phyloP scores from a whole-genome alignment of 2,113 vertebrate species.

The Stomatorhinus ivindoensis region DNA sequence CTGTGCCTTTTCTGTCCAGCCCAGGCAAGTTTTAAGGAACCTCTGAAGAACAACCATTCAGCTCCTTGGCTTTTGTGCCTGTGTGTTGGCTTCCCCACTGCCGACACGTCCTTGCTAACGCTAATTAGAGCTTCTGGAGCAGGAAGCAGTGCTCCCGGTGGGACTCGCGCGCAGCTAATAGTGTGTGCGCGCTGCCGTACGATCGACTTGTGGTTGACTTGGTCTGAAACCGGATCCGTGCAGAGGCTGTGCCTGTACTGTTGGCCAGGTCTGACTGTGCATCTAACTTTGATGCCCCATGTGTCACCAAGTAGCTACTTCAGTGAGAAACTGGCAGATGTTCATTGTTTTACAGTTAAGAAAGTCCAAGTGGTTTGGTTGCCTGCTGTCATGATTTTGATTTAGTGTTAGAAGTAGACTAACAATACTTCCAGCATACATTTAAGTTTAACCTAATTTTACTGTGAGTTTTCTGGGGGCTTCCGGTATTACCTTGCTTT shows the following conservation, averaged over 20 bases:
- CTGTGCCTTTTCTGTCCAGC: slow-evolving; percentile 84
- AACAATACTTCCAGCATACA: background rate
- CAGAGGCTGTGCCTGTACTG: background rate
- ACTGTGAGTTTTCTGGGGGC: background rate
- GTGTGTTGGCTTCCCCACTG: slow-evolving; percentile 2
- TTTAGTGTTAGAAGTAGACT: background rate
- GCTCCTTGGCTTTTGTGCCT: background rate
- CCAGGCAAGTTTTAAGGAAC: slow-evolving; percentile 89
- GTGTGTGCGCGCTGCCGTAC: background rate
- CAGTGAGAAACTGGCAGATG: background rate
- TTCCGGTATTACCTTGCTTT: background rate
- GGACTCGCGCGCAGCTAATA: background rate
- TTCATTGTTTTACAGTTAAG: background rate
- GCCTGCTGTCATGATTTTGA: background rate
- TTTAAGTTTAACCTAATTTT: background rate
- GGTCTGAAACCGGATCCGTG: background rate
- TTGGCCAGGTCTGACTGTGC: background rate
- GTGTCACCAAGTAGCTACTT: background rate
- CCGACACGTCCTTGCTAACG: background rate
- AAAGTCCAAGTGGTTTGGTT: background rate
- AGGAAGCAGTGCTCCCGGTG: background rate
- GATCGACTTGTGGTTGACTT: background rate
- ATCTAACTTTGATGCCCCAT: background rate
- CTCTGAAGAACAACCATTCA: slow-evolving; percentile 39
- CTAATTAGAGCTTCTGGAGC: background rate